Evolutionary conservation across 2,797 vertebrate genomes (phyloP).

Genomic region (Mus spretus): DNA sequence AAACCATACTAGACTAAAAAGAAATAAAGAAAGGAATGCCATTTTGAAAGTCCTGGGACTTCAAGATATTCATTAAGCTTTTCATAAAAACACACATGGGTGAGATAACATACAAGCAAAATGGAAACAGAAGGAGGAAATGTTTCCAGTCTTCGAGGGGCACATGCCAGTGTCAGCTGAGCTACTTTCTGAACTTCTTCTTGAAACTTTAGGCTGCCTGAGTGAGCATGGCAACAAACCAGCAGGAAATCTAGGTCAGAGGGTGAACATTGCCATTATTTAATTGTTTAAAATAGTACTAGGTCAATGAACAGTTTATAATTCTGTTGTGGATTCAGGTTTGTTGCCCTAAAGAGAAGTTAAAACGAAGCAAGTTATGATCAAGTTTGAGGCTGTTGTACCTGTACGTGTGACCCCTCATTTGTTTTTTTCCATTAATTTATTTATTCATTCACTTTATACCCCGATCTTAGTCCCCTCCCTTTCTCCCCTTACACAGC

Average conservation of each 20-base stretch:
- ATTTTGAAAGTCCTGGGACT: slow-evolving; percentile 14
- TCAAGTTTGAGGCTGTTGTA: neutral
- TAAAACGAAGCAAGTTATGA: neutral
- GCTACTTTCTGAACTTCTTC: neutral
- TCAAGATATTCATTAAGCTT: neutral
- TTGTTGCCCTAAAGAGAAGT: neutral
- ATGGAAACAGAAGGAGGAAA: neutral
- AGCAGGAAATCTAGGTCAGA: neutral
- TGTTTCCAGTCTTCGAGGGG: neutral
- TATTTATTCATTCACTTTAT: no score
- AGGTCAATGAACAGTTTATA: neutral
- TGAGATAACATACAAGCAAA: neutral
- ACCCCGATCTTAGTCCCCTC: no score
- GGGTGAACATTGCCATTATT: neutral
- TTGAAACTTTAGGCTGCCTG: neutral
- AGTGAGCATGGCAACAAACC: neutral
- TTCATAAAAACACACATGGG: neutral
- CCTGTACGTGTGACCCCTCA: neutral
- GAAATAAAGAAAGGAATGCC: neutral
- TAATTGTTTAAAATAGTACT: neutral
- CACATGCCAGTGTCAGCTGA: neutral
- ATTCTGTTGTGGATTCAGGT: neutral
- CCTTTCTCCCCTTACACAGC: no score
- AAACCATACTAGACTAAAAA: neutral
- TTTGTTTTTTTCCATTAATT: neutral